phyloP scores from a whole-genome alignment of 2,797 vertebrate species.

The Erethizon dorsatum region DNA sequence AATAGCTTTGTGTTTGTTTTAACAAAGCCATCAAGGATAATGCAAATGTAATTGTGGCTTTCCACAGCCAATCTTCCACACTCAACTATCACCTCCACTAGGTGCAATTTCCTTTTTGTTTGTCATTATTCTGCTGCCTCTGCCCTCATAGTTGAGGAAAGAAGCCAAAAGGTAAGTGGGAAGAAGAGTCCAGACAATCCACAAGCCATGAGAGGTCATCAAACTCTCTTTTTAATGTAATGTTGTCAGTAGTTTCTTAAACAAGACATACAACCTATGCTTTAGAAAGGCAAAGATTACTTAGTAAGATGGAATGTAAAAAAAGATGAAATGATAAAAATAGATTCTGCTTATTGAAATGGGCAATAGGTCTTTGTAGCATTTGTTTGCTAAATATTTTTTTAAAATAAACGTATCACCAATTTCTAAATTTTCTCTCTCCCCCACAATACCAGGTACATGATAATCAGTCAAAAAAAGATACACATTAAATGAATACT shows the following conservation, averaged over 20 bases:
- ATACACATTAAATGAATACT: conserved; percentile 10
- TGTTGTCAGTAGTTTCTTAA: not conserved
- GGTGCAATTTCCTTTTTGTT: not conserved
- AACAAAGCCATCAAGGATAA: not conserved
- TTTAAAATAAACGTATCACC: conserved; percentile 46
- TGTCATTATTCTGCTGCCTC: not conserved
- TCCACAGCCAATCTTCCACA: not conserved
- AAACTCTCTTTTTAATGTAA: not conserved
- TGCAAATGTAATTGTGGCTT: not conserved
- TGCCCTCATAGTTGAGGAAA: not conserved
- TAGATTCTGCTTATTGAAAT: not conserved
- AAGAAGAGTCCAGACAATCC: not conserved
- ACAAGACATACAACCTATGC: not conserved
- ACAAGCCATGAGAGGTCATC: not conserved
- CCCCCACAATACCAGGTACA: not conserved
- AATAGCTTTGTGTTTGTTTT: not conserved
- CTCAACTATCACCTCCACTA: not conserved
- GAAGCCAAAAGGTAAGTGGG: not conserved
- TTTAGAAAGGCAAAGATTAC: conserved; percentile 31
- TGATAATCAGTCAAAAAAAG: not conserved
- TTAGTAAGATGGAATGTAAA: conserved; percentile 37
- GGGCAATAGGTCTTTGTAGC: not conserved
- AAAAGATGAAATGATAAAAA: conserved; percentile 52
- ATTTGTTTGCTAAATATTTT: conserved; percentile 41
- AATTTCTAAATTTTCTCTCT: not conserved